Conservation (phyloP, 2,113 vertebrate genomes). For the Aix galericulata region DNA sequence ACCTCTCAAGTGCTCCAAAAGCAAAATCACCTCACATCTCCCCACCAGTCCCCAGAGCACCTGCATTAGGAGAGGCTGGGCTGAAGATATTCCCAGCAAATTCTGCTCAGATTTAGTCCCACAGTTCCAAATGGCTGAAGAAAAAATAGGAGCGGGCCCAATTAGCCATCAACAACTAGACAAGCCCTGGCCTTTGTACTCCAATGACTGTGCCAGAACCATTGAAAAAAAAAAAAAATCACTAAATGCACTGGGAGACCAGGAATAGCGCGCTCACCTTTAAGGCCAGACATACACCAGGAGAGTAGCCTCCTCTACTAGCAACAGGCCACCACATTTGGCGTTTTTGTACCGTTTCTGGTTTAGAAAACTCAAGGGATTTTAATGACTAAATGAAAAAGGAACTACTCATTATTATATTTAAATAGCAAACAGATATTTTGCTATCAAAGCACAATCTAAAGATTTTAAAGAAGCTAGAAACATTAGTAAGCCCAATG, state of each 20-base stretch:
- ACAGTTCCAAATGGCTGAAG: not conserved
- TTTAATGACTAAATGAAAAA: conserved; percentile 54
- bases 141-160: not conserved
- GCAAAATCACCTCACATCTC: fast-evolving
- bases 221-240: not conserved
- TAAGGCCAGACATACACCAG: not conserved
- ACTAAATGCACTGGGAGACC: not conserved
- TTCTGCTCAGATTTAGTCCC: not conserved
- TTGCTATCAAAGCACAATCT: conserved; percentile 30
- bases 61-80: not conserved
- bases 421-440: conserved; percentile 50
- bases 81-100: not conserved
- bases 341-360: not conserved
- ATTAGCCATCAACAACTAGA: fast-evolving
- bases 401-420: conserved; percentile 31
- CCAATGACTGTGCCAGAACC: not conserved
- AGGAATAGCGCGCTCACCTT: not conserved
- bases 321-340: not conserved
- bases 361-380: conserved; percentile 63
- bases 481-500: conserved; percentile 45
- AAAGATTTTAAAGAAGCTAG: conserved; percentile 42
- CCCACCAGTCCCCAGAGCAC: not conserved
- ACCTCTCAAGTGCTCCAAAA: not conserved
- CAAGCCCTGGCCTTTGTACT: not conserved
- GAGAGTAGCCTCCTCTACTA: not conserved